Evolutionary conservation across 2,888 invertebrate species (phyloP), one percentile per base, ranked within the genome.

Genomic region (Sphaerolaimus hirsutus): DNA sequence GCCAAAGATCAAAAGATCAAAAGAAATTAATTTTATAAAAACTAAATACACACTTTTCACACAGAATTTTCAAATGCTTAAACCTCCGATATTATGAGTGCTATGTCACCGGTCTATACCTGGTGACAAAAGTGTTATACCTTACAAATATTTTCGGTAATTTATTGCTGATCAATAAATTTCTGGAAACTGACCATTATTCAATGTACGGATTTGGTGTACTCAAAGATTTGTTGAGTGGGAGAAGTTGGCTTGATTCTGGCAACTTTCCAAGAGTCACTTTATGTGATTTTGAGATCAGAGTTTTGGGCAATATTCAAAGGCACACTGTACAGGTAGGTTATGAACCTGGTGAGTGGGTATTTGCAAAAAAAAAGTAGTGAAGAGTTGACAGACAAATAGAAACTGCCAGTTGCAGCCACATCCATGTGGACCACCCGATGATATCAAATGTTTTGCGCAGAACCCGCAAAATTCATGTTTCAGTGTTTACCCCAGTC

Each of bases 241-340:
- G 23, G 4, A 22, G 40, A 14, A 40, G 7, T 4, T 40, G 40
- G 40, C 40, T 23, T 10, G 23, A 4, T 3, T 17, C 17, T 24
- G 60, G 60, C 24, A 61, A 60, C 49, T 60, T 60, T 48, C 60
- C 60, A 10, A 49, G 60, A 24, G 57, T 58, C 46, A 55, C 56
- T 5, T 38, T 55, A 45, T 56, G 56, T 43, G 60, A 60, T 45
- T 60, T 60, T 48, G 60, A 60, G 53, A 59, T 60, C 17, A 57
- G 60, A 23, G 60, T 61, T 1, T 53, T 60, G 14, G 60, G 60
- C 19, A 60, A 60, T 53, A 60, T 54, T 38, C 60, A 60, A 48
- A 47, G 60, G 35, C 60, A 60, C 46, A 55, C 56, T 23, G 60
- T 60, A 7, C 40, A 40, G 40, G 40, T 40, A 7, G 3, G 40